Percentiles rank a stretch among this genome's conserved stretches.
Conservation (phyloP, 2,797 vertebrate species). For the Clarias fuscus region DNA sequence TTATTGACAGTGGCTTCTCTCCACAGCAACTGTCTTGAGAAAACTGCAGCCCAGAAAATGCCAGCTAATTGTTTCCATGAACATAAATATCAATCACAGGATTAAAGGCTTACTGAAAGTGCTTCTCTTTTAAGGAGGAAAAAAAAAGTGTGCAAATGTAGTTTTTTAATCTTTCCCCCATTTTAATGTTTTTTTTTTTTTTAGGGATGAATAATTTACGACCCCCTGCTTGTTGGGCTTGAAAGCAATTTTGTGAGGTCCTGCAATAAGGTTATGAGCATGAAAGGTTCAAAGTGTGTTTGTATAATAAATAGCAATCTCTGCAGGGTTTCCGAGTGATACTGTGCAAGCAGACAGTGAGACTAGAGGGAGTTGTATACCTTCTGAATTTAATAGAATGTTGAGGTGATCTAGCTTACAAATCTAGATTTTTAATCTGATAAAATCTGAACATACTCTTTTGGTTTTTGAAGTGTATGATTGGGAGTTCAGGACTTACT, state of each 20-base stretch:
- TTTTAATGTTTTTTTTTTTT: conserved; percentile 7
- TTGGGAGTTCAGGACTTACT: too few species aligned
- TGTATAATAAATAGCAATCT: not conserved
- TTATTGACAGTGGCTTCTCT: conserved; percentile 15
- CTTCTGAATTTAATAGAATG: not conserved
- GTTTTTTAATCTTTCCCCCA: not conserved
- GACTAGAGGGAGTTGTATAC: not conserved
- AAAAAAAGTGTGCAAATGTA: not conserved
- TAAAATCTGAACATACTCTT: not conserved
- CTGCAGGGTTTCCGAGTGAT: not conserved
- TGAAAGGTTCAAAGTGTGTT: not conserved
- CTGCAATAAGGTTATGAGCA: not conserved
- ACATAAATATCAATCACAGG: conserved; percentile 18
- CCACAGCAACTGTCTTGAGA: conserved; percentile 1
- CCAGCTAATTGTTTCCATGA: conserved; percentile 32
- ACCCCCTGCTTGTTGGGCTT: conserved; percentile 12
- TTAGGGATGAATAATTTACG: conserved; percentile 1
- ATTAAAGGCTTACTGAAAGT: conserved; percentile 9
- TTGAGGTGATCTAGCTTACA: not conserved
- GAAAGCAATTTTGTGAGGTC: not conserved
- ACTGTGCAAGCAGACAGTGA: not conserved
- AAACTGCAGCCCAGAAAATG: conserved; percentile 1
- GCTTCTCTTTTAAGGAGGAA: not conserved
- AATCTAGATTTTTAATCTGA: not conserved
- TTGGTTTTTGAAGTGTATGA: not conserved